These are phyloP conservation scores for Calosoma granatense DNA, from an alignment of 1,140 invertebrate species.

Conservation along the genomic window DNA sequence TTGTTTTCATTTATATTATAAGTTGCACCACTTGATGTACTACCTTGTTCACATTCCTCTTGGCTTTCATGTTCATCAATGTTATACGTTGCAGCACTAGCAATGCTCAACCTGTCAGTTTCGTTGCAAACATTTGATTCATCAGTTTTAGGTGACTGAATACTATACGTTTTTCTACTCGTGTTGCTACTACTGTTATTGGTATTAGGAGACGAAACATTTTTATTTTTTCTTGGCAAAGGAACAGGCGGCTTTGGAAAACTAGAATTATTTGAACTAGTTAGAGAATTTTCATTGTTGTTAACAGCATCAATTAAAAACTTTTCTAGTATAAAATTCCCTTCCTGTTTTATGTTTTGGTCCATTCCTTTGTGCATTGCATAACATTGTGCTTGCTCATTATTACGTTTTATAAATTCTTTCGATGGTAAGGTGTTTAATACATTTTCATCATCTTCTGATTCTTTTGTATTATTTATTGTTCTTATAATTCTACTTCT, in stretches of 20 bases:
- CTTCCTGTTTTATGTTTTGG: too few species aligned
- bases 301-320: background rate
- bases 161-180: background rate
- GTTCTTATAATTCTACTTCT: background rate
- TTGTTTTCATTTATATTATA: too few species aligned
- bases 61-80: too few species aligned
- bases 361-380: too few species aligned
- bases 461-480: background rate
- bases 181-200: background rate
- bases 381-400: too few species aligned
- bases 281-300: background rate
- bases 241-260: background rate
- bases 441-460: background rate
- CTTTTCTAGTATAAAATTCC: background rate
- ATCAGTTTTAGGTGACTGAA: background rate
- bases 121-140: too few species aligned
- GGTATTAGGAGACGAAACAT: background rate
- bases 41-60: background rate
- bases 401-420: too few species aligned
- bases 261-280: background rate
- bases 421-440: too few species aligned
- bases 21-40: background rate
- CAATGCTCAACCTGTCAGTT: too few species aligned
- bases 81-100: too few species aligned
- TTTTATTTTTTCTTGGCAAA: background rate